Evolutionary conservation across 2,113 vertebrate species (phyloP).

Genomic region (Ivindomyrus marchei): DNA sequence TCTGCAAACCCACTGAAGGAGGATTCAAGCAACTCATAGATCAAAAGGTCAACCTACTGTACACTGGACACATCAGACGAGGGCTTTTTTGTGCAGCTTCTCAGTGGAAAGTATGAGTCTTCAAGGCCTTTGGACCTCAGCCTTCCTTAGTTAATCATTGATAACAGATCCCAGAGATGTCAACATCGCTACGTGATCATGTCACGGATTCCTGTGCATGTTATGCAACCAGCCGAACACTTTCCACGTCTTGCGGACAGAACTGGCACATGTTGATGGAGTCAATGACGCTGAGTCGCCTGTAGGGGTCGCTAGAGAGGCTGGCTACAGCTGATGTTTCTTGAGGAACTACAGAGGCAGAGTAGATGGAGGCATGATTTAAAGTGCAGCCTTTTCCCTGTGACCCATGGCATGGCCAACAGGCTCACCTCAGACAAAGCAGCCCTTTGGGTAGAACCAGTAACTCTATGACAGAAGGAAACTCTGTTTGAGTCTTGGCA

Average conservation of each 20-base stretch:
- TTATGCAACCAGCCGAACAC: neutral
- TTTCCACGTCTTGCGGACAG: neutral
- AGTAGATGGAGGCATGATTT: neutral
- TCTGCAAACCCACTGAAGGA: neutral
- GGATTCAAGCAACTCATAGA: neutral
- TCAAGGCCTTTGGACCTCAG: constrained; percentile 14
- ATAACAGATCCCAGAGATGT: neutral
- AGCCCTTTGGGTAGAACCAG: neutral
- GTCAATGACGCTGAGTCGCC: neutral
- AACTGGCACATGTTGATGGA: neutral
- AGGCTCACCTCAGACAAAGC: constrained; percentile 13
- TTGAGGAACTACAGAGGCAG: neutral
- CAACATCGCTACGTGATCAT: neutral
- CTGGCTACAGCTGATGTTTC: neutral
- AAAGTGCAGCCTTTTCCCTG: neutral
- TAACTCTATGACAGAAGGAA: neutral
- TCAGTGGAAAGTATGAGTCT: neutral
- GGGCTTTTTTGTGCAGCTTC: neutral
- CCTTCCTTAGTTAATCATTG: constrained; percentile 16
- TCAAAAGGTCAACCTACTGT: neutral
- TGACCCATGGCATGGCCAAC: neutral
- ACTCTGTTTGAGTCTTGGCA: neutral
- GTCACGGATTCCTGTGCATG: neutral
- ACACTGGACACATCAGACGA: neutral
- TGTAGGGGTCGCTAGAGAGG: neutral